Evolutionary conservation across 1,140 invertebrate genomes (phyloP).

Genomic region (Nebria ingens): DNA sequence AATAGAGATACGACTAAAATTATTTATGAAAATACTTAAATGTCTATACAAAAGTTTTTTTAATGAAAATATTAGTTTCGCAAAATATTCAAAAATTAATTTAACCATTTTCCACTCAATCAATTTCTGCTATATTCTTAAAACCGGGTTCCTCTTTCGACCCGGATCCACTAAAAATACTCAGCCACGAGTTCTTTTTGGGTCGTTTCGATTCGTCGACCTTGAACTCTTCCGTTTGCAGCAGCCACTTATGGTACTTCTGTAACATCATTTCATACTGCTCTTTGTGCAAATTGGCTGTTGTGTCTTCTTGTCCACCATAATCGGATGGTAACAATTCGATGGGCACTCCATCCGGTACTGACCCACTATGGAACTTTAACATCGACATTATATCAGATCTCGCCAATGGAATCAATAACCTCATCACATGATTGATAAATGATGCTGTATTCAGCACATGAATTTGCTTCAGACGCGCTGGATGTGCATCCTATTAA

Average conservation of each 20-base stretch:
- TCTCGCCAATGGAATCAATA: conserved; percentile 45
- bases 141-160: neutral
- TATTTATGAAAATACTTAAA: too few relatives aligned
- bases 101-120: too few relatives aligned
- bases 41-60: too few relatives aligned
- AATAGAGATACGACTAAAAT: too few relatives aligned
- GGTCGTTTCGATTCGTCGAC: conserved; percentile 28
- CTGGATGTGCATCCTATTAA: conserved; percentile 47
- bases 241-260: conserved; percentile 31
- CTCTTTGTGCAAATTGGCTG: neutral
- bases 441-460: conserved; percentile 47
- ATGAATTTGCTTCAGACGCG: conserved; percentile 46
- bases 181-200: conserved; percentile 29
- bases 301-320: conserved; percentile 1
- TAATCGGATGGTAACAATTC: conserved; percentile 14
- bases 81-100: too few relatives aligned
- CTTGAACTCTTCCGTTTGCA: conserved; percentile 24
- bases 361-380: conserved; percentile 35
- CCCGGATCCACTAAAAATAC: conserved; percentile 18
- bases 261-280: conserved; percentile 15
- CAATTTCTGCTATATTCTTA: conserved; percentile 6
- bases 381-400: conserved; percentile 43
- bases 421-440: conserved; percentile 49
- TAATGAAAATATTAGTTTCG: too few relatives aligned
- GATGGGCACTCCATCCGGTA: conserved; percentile 16